Evolutionary conservation across 2,113 vertebrate genomes (phyloP), one percentile per base, ranked within the genome.

Genomic region (Nothocercus julius): DNA sequence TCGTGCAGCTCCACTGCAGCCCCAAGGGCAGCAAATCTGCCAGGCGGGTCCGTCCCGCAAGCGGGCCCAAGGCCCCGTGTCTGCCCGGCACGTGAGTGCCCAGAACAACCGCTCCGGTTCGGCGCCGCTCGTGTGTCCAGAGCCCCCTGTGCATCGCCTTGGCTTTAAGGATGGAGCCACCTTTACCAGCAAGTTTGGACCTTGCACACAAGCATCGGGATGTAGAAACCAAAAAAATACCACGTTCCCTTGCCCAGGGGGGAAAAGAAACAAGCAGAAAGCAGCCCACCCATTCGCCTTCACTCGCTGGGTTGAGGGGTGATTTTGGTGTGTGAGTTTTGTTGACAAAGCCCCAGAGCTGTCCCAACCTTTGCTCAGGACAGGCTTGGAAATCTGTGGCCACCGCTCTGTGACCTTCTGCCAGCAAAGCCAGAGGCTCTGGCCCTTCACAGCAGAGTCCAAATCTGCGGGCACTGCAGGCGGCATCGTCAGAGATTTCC

Each of bases 31-130:
- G 13, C 36, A 1, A 0, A 2, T 67, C 76, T 68, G 56, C 78
- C 20, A 1, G 0, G 0, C 1, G 8, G 64, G 25, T 6, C 54
- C 1, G 0, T 17, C 8, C 21, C 20, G 2, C 0, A 0, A 6
- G 1, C 1, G 0, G 42, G 58, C 9, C 30, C 13, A 2, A 1
- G 62, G 66, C 81, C 83, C 73, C 5, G 56, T 30, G 4, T 47
- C 40, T 53, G 62, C 16, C 56, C 56, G 63, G 70, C 3, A 1
- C 0, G 3, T 13, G 27, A 61, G 17, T 1, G 0, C 25, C 27
- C 6, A 2, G 15, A 76, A 18, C 4, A 69, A 8, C 42, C 4
- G 1, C 75, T 38, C 6, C 0, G 4, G 47, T 27, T 61, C 6
- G 1, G 22, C 53, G n/a, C 2, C 6, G 13, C 59, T 45, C 59